Conservation (phyloP, 30 jellyfish, hydroid and myxozoan genomes). For the Cassiopea xamachana region DNA sequence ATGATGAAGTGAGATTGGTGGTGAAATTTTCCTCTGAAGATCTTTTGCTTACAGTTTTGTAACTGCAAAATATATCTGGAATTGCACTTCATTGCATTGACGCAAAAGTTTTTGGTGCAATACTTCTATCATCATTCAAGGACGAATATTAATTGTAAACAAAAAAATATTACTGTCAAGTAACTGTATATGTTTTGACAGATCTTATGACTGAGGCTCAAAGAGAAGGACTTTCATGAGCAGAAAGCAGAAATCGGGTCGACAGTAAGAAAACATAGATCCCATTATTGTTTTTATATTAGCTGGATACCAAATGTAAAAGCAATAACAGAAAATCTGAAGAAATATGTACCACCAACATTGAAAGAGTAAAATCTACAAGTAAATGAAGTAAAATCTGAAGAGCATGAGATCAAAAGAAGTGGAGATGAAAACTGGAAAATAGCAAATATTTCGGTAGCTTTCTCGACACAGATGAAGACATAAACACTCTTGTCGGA, state of each 20-base stretch:
- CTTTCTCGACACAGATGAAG: slow-evolving; percentile 36
- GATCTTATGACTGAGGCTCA: too few relatives aligned
- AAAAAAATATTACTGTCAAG: too few relatives aligned
- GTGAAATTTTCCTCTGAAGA: too few relatives aligned
- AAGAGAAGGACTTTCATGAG: too few relatives aligned
- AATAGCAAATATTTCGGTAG: slow-evolving; percentile 36
- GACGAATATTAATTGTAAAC: too few relatives aligned
- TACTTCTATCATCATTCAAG: too few relatives aligned
- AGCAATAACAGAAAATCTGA: not conserved
- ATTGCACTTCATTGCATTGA: too few relatives aligned
- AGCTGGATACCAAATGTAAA: not conserved
- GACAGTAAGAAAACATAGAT: not conserved
- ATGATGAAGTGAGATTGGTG: too few relatives aligned
- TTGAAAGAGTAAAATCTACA: slow-evolving; percentile 45
- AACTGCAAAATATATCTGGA: too few relatives aligned
- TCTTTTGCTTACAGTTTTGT: too few relatives aligned
- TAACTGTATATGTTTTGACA: too few relatives aligned
- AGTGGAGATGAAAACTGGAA: slow-evolving; percentile 46
- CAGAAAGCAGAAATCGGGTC: not conserved
- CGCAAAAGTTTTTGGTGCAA: too few relatives aligned
- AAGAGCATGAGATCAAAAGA: slow-evolving; percentile 41
- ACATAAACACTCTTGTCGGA: not conserved
- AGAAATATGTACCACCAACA: slow-evolving; percentile 19
- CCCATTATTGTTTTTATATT: not conserved
- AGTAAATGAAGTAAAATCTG: slow-evolving; percentile 44